Conservation (phyloP, 2,113 vertebrate species). For the Balaenoptera acutorostrata region DNA sequence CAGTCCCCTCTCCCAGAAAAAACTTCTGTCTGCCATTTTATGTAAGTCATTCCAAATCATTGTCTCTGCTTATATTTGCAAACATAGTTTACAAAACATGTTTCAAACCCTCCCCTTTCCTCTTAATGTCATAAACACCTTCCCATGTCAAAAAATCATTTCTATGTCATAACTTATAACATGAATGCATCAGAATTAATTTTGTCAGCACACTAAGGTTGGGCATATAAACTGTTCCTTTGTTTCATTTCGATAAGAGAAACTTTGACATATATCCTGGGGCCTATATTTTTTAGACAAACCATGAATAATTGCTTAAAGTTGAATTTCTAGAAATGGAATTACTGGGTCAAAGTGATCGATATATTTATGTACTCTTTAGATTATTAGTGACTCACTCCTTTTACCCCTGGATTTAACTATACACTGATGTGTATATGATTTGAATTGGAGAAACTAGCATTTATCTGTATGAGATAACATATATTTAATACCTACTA, state of each 20-base stretch:
- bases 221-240: not conserved
- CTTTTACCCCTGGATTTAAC: not conserved
- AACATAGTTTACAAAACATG: not conserved
- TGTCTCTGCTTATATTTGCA: not conserved
- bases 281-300: not conserved
- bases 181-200: not conserved
- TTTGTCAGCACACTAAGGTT: not conserved
- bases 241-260: not conserved
- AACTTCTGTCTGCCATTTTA: not conserved
- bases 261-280: not conserved
- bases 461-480: not conserved
- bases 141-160: not conserved
- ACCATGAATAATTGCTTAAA: not conserved
- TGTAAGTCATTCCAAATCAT: not conserved
- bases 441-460: not conserved
- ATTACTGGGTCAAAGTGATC: not conserved
- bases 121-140: not conserved
- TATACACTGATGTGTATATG: rapidly evolving
- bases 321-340: not conserved
- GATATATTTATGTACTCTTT: not conserved
- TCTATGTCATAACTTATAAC: not conserved
- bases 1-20: not conserved
- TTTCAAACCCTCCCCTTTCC: not conserved
- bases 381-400: not conserved
- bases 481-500: not conserved